Evolutionary conservation across 2,113 vertebrate species (phyloP).

Genomic region (Procavia capensis): DNA sequence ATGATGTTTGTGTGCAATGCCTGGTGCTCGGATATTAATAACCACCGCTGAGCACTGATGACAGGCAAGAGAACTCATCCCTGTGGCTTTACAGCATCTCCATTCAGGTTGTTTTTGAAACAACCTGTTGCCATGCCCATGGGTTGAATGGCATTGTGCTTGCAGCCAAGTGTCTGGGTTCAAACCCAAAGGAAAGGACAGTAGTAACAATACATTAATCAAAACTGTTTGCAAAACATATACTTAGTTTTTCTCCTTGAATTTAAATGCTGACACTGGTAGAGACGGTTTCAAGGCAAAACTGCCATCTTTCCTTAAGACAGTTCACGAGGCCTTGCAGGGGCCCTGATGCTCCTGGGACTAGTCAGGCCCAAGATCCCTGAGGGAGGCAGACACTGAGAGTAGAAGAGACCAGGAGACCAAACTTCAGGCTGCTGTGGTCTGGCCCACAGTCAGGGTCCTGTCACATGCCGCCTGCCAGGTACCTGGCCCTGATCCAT

Average conservation of each 20-base stretch:
- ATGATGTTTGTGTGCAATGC: background rate
- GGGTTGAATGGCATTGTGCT: background rate
- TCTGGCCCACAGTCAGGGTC: background rate
- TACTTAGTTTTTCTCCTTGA: background rate
- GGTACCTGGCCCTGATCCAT: background rate
- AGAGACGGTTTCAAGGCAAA: constrained; percentile 26
- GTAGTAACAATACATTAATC: background rate
- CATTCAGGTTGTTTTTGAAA: constrained; percentile 64
- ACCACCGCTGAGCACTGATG: constrained; percentile 1
- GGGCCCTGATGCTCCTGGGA: background rate
- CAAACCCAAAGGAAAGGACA: background rate
- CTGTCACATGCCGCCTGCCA: background rate
- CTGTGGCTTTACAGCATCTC: constrained; percentile 3
- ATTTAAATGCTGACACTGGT: background rate
- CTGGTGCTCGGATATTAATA: background rate
- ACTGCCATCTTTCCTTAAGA: background rate
- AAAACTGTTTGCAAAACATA: background rate
- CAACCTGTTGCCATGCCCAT: background rate
- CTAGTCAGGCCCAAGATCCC: background rate
- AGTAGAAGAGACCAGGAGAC: background rate
- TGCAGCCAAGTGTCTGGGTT: background rate
- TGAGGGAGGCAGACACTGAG: background rate
- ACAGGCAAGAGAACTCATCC: constrained; percentile 12
- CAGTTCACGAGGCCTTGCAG: background rate
- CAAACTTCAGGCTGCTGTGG: background rate